A percentile compares a stretch with the other conserved stretches of the same genome.
These are phyloP conservation scores for Disparrhopalites patrizii DNA, from an alignment of 2,888 invertebrate species.

Conservation along the genomic window DNA sequence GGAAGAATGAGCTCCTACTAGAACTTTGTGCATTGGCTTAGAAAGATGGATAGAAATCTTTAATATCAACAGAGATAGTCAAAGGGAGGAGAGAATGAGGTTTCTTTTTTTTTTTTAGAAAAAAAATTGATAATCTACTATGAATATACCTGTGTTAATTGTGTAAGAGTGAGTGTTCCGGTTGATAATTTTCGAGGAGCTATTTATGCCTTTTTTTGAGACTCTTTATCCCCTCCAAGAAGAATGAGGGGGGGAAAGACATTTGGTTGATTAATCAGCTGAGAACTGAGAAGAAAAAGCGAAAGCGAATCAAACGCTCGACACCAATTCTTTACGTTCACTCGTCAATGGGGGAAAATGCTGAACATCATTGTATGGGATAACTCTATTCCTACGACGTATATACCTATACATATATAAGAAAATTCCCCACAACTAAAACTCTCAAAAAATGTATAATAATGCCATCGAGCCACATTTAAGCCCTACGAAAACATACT, in stretches of 20 bases:
- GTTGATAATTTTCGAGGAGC: conserved; percentile 19
- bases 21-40: too few relatives aligned
- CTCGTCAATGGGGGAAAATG: not conserved
- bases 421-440: too few relatives aligned
- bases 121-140: too few relatives aligned
- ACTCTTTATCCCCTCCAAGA: too few relatives aligned
- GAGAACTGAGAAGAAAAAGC: conserved; percentile 21
- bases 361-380: not conserved
- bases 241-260: too few relatives aligned
- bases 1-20: too few relatives aligned
- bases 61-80: too few relatives aligned
- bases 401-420: not conserved
- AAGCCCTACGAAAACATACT: too few relatives aligned
- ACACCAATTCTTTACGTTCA: conserved; percentile 14
- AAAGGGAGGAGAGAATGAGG: not conserved
- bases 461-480: not conserved
- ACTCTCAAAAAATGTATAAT: too few relatives aligned
- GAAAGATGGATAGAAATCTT: too few relatives aligned
- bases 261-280: conserved; percentile 23
- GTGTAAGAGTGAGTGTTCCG: conserved; percentile 30
- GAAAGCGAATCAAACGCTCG: conserved; percentile 28
- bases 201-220: conserved; percentile 29
- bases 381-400: not conserved
- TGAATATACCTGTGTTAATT: conserved; percentile 7
- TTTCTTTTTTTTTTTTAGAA: not conserved